These are phyloP conservation scores for Otus sunia DNA, from an alignment of 2,113 vertebrate species.

Conservation along the genomic window DNA sequence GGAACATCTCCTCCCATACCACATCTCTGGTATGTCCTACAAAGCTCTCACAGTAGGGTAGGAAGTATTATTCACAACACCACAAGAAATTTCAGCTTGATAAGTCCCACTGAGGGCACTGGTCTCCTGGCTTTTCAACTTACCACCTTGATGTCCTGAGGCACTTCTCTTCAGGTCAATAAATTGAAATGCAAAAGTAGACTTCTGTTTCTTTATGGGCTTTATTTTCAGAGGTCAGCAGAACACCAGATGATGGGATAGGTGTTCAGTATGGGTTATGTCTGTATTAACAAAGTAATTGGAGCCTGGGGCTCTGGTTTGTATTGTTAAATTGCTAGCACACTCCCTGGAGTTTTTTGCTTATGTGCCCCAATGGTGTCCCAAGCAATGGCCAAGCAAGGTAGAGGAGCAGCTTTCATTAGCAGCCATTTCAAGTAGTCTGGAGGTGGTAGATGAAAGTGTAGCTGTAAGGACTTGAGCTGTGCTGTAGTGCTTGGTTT, in stretches of 20 bases:
- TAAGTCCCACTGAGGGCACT: neutral
- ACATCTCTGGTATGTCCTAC: neutral
- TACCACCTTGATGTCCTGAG: neutral
- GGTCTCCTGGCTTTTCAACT: neutral
- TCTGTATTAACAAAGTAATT: neutral
- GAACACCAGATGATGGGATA: neutral
- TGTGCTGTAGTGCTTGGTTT: neutral
- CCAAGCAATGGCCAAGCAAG: neutral
- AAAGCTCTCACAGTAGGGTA: neutral
- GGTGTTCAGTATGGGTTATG: neutral
- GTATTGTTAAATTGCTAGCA: neutral
- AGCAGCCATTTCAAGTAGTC: neutral
- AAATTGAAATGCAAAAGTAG: neutral
- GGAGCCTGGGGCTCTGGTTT: neutral
- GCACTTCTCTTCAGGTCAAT: neutral
- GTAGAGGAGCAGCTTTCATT: neutral
- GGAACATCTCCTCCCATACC: neutral
- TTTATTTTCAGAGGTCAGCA: neutral
- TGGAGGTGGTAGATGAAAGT: neutral
- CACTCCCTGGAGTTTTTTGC: neutral
- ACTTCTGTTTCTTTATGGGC: neutral
- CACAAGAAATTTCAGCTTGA: neutral
- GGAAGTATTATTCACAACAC: neutral
- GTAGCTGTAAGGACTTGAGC: neutral
- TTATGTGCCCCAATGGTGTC: neutral